These are phyloP conservation scores for Macquaria australasica DNA, from an alignment of 2,113 vertebrate species.

Conservation along the genomic window DNA sequence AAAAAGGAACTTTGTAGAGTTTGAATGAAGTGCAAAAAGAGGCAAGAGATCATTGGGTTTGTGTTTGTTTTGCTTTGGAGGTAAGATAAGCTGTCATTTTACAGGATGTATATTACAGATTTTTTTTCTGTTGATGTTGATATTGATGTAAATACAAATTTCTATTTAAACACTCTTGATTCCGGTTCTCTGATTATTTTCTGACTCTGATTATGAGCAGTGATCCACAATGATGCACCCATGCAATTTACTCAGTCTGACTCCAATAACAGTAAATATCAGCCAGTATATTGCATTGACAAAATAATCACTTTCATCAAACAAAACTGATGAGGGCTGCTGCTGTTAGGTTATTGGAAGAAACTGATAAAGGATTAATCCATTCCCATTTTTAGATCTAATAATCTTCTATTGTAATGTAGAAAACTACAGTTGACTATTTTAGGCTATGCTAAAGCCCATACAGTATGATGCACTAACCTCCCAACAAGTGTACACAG, in stretches of 20 bases:
- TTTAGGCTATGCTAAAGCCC: neutral
- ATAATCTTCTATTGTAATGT: neutral
- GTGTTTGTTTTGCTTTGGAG: constrained; percentile 68
- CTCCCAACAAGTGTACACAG: neutral
- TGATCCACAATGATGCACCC: neutral
- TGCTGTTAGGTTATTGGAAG: neutral
- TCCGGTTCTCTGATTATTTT: constrained; percentile 40
- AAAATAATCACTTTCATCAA: constrained; percentile 14
- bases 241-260: neutral
- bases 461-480: neutral
- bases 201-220: neutral
- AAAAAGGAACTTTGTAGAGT: constrained; percentile 71
- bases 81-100: constrained; percentile 82
- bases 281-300: neutral
- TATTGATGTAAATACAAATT: constrained; percentile 99
- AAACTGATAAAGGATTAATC: neutral
- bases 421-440: neutral
- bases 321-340: neutral
- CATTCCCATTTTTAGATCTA: neutral
- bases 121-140: constrained; percentile 89
- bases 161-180: constrained; percentile 91
- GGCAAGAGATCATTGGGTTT: constrained; percentile 58
- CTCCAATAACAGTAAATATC: neutral
- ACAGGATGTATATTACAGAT: constrained; percentile 89
- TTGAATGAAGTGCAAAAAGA: constrained; percentile 73